phyloP scores from a whole-genome alignment of 1,140 invertebrate genomes.

The Caenorhabditis briggsae region DNA sequence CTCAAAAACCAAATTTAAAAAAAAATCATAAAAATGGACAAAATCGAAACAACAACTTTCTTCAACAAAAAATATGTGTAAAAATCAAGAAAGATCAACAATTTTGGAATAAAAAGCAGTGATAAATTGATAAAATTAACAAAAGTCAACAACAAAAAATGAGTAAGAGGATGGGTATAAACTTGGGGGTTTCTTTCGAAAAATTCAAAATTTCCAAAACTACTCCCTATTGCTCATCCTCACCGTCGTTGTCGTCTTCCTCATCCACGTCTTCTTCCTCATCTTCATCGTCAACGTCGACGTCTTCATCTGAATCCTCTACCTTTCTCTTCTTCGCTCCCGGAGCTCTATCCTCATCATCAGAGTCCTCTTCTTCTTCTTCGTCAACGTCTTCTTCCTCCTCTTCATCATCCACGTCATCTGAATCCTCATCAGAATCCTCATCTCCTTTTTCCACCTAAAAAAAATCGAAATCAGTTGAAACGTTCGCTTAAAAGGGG shows the following conservation, averaged over 20 bases:
- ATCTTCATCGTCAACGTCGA: constrained; percentile 36
- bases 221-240: background rate
- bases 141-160: constrained; percentile 10
- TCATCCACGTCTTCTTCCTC: constrained; percentile 44
- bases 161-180: background rate
- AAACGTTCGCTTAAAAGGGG: too few relatives aligned
- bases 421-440: constrained; percentile 46
- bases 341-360: constrained; percentile 25
- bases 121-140: constrained; percentile 15
- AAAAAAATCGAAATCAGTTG: too few relatives aligned
- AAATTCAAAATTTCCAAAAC: background rate
- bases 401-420: constrained; percentile 34
- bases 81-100: too few relatives aligned
- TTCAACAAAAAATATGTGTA: too few relatives aligned
- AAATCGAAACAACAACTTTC: too few relatives aligned
- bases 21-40: too few relatives aligned
- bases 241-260: constrained; percentile 15
- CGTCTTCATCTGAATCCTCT: constrained; percentile 50
- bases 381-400: constrained; percentile 36
- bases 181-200: background rate
- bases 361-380: constrained; percentile 42
- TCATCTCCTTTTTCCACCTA: background rate
- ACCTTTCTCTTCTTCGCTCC: too few relatives aligned
- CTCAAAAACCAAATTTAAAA: too few relatives aligned
- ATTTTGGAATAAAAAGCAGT: background rate